These are phyloP conservation scores for Drosophila varians DNA, from an alignment of 1,140 invertebrate genomes.

Conservation along the genomic window DNA sequence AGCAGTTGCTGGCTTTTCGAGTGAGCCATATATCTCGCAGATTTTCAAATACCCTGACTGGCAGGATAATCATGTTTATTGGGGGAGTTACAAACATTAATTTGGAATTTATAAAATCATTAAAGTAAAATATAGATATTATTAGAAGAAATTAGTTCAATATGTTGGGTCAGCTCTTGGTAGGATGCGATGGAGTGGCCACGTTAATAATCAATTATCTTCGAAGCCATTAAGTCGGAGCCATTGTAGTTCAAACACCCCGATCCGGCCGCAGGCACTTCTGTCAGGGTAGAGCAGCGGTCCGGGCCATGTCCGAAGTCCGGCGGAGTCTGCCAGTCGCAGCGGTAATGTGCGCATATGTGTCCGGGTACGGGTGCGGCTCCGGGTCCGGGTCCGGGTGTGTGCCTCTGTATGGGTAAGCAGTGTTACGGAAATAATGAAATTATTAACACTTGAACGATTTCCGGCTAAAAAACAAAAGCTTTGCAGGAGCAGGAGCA, in stretches of 20 bases:
- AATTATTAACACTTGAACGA: constrained; percentile 83
- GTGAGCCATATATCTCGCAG: not conserved
- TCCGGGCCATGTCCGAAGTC: constrained; percentile 56
- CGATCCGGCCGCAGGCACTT: constrained; percentile 3
- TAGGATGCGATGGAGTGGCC: not conserved
- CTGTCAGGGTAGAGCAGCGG: constrained; percentile 11
- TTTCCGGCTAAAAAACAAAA: constrained; percentile 82
- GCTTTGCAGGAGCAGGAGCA: constrained; percentile 44
- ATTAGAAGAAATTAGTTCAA: not conserved
- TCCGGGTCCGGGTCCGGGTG: constrained; percentile 2
- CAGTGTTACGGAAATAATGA: constrained; percentile 78
- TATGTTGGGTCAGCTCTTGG: not conserved
- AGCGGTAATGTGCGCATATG: constrained; percentile 46
- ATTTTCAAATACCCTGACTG: not conserved
- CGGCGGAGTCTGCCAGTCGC: constrained; percentile 60
- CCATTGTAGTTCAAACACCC: constrained; percentile 30
- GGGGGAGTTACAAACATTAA: no score
- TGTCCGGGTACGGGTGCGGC: constrained; percentile 11
- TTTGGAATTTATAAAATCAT: not conserved
- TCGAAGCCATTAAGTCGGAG: not conserved
- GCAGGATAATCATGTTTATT: no score
- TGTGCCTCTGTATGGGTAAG: constrained; percentile 33
- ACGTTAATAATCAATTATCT: constrained; percentile 9
- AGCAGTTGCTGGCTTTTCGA: constrained; percentile 45
- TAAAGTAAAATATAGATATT: not conserved